Base-by-base conservation (phyloP, 2,888 invertebrate species). In the Thymelicus sylvestris region DNA sequence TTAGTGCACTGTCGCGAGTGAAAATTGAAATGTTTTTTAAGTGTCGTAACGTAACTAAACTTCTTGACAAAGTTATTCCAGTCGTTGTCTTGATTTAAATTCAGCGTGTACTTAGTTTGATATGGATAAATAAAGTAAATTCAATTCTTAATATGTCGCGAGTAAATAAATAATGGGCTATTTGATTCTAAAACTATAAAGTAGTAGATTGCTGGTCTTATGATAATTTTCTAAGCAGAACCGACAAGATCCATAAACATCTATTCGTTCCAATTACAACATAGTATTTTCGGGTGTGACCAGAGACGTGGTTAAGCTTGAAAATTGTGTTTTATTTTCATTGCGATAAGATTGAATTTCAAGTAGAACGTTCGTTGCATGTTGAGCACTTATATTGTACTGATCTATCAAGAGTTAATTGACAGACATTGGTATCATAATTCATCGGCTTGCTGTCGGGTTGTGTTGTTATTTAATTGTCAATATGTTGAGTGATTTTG, bases 191-290 rank as follows among this genome's bases (percentile, higher is more conserved):
- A 3, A 31, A 31, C 31, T 31, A 31, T 31, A 31, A 31, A 31
- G 0, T 31, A 31, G 7, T 61, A 41, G 68, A 57, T 48, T 61
- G 50, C 60, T 71, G 68, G 74, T 66, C 69, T 68, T 72, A 70
- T 67, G 75, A 73, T 82, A 82, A 85, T 84, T 86, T 83, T 85
- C 71, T 44, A 75, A 78, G 73, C 78, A 74, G 68, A 75, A 79
- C 79, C 80, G 81, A 85, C 83, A 84, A 44, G 79, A 31, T 3
- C 78, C 79, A 77, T 81, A 78, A 81, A 77, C 75, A 77, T 73
- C 78, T 78, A 81, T 81, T 83, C 83, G 78, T 84, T 87, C 84
- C 83, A 86, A 85, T 84, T 85, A 83, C 72, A 74, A 69, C 73
- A 69, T 73, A 75, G 7, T 38, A 60, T 48, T 62, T 60, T 60